Evolutionary conservation across 2,113 vertebrate genomes (phyloP).

Genomic region (Gadus chalcogrammus): DNA sequence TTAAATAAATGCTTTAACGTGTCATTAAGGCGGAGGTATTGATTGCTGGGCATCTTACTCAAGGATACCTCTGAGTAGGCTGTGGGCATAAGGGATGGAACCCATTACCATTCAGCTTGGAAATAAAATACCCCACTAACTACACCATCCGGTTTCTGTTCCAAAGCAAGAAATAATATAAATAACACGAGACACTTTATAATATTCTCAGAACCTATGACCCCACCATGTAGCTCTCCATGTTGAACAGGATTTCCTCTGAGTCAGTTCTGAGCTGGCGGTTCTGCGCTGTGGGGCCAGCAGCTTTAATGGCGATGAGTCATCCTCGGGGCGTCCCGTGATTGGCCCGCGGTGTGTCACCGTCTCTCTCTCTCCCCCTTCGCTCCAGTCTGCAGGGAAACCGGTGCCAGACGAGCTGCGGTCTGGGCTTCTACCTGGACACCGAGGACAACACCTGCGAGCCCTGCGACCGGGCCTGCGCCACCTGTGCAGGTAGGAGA

Average conservation of each 20-base stretch:
- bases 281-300: slow-evolving; percentile 22
- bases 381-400: slow-evolving; percentile 81
- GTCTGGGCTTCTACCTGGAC: slow-evolving; percentile 78
- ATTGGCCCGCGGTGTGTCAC: slow-evolving; percentile 46
- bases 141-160: too few relatives aligned
- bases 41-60: too few relatives aligned
- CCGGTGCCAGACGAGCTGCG: slow-evolving; percentile 80
- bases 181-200: slow-evolving; percentile 18
- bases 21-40: too few relatives aligned
- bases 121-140: too few relatives aligned
- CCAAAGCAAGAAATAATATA: too few relatives aligned
- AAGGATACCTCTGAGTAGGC: too few relatives aligned
- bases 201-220: too few relatives aligned
- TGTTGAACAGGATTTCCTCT: slow-evolving; percentile 13
- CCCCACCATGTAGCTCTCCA: too few relatives aligned
- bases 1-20: too few relatives aligned
- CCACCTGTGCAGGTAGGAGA: slow-evolving; percentile 86
- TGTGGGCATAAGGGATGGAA: too few relatives aligned
- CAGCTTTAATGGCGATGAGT: slow-evolving; percentile 45
- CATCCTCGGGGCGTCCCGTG: slow-evolving; percentile 39
- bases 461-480: slow-evolving; percentile 84
- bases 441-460: slow-evolving; percentile 76
- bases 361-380: slow-evolving; percentile 37
- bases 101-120: too few relatives aligned
- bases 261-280: slow-evolving; percentile 27